A percentile compares a stretch with the other conserved stretches of the same genome.
Conservation (phyloP, 2,888 invertebrate genomes). For the Syritta pipiens region DNA sequence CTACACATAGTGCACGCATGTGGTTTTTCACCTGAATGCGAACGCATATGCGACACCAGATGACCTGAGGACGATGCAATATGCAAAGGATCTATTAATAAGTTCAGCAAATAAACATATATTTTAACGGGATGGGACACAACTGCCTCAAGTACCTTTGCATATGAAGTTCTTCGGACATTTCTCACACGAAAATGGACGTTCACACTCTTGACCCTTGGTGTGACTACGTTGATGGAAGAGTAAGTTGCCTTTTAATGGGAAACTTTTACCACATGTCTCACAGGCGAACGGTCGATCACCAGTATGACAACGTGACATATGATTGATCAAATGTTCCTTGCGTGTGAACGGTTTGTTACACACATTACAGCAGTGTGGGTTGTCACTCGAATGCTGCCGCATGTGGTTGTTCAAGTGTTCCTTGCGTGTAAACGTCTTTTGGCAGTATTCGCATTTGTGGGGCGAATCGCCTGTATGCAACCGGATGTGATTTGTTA, state of each 20-base stretch:
- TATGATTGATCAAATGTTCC: conserved; percentile 92
- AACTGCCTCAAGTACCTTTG: conserved; percentile 82
- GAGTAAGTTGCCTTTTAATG: conserved; percentile 89
- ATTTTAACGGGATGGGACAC: conserved; percentile 30
- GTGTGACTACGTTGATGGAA: conserved; percentile 93
- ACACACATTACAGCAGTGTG: conserved; percentile 91
- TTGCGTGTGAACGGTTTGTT: conserved; percentile 91
- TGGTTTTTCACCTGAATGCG: conserved; percentile 83
- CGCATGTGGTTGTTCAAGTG: conserved; percentile 92
- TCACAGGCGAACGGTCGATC: conserved; percentile 91
- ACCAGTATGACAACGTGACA: conserved; percentile 85
- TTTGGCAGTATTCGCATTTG: conserved; percentile 91
- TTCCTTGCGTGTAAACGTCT: conserved; percentile 91
- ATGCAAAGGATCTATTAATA: conserved; percentile 48
- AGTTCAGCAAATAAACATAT: conserved; percentile 27
- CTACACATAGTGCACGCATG: conserved; percentile 86
- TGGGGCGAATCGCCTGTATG: conserved; percentile 91
- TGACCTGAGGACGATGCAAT: conserved; percentile 80
- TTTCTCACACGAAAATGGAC: conserved; percentile 88
- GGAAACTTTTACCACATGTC: conserved; percentile 93
- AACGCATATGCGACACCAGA: conserved; percentile 89
- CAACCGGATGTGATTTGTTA: conserved; percentile 91
- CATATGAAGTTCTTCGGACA: conserved; percentile 93
- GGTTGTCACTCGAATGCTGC: conserved; percentile 93
- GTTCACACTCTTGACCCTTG: conserved; percentile 84